Percentiles rank a stretch among this genome's conserved stretches.
These are phyloP conservation scores for Bombus ignitus DNA, from an alignment of 1,140 invertebrate species.

Conservation along the genomic window DNA sequence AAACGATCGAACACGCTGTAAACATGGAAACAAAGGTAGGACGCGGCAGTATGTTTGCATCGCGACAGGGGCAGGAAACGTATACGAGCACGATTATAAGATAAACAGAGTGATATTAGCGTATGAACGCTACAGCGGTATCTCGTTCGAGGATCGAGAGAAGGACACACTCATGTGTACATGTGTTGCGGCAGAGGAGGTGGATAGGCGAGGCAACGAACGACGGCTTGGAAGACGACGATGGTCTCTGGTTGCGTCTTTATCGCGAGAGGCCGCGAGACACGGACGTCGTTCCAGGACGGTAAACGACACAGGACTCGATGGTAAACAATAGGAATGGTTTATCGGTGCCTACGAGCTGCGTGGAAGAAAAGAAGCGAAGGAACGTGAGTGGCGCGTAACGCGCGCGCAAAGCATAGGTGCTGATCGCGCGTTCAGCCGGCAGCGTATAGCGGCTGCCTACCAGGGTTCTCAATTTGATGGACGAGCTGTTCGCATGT, in stretches of 20 bases:
- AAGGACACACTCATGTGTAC: conserved; percentile 16
- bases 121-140: background rate
- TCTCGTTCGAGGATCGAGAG: conserved; percentile 5
- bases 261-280: background rate
- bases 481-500: conserved; percentile 81
- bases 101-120: conserved; percentile 31
- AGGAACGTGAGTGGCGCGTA: conserved; percentile 64
- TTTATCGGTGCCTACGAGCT: conserved; percentile 37
- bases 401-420: conserved; percentile 63
- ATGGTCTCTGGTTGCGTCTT: background rate
- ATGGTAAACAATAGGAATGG: conserved; percentile 39
- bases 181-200: conserved; percentile 1
- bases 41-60: background rate
- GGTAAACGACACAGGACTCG: background rate
- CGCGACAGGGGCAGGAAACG: background rate
- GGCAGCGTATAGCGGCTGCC: conserved; percentile 65
- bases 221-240: background rate
- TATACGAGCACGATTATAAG: conserved; percentile 1
- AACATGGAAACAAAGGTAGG: background rate
- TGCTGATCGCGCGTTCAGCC: conserved; percentile 67
- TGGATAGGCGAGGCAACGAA: background rate
- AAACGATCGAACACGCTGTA: background rate
- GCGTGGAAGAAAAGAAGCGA: conserved; percentile 37
- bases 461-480: conserved; percentile 77
- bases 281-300: background rate